A percentile compares a stretch with the other conserved stretches of the same genome.
Evolutionary conservation across 2,888 invertebrate genomes (phyloP).

Genomic region (Lepetodrilus schrolli): DNA sequence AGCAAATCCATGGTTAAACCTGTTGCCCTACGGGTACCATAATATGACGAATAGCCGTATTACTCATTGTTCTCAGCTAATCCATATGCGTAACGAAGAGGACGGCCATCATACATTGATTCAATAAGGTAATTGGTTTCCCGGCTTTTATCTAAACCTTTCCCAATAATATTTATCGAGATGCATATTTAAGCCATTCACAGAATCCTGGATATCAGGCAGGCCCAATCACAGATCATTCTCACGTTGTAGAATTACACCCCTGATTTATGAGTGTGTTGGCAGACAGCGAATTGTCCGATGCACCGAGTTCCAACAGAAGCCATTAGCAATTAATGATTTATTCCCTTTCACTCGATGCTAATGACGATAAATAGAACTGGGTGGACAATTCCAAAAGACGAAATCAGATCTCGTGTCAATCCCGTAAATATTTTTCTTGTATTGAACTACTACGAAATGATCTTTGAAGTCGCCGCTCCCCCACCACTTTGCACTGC

Average conservation of each 20-base stretch:
- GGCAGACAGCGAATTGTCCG: background rate
- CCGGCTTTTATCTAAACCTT: no score
- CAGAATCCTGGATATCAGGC: no score
- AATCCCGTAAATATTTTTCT: background rate
- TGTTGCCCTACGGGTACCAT: no score
- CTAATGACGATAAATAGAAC: background rate
- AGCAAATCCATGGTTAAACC: no score
- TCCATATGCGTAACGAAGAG: no score
- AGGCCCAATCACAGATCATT: background rate
- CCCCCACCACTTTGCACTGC: no score
- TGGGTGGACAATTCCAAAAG: background rate
- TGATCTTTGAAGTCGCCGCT: background rate
- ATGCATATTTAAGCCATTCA: no score
- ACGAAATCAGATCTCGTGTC: background rate
- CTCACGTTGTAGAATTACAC: background rate
- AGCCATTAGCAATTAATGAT: background rate
- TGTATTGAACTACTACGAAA: background rate
- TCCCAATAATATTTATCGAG: no score
- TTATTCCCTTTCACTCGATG: background rate
- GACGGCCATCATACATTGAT: no score
- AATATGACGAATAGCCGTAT: no score
- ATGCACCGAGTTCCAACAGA: background rate
- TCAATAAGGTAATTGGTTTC: no score
- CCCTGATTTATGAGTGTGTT: background rate
- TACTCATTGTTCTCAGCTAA: no score